These are phyloP conservation scores for Platichthys stellatus DNA, from an alignment of 2,113 vertebrate species.

Conservation along the genomic window DNA sequence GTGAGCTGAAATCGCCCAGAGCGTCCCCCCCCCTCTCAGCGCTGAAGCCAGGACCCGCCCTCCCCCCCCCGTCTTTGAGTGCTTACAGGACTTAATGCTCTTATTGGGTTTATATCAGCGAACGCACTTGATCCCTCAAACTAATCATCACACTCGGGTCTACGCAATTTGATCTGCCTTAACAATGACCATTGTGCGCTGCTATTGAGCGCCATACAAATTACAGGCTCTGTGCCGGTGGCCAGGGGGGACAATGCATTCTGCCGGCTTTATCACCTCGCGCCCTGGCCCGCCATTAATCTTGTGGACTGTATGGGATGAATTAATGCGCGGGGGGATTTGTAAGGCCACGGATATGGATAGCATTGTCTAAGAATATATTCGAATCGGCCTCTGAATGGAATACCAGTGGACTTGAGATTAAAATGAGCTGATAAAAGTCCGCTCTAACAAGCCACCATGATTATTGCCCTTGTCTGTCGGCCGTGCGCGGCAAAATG, in stretches of 20 bases:
- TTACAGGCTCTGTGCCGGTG: slow-evolving; percentile 51
- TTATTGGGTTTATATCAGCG: slow-evolving; percentile 31
- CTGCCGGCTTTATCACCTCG: slow-evolving; percentile 66
- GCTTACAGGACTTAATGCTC: slow-evolving; percentile 26
- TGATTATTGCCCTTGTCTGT: slow-evolving; percentile 46
- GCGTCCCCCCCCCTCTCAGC: slow-evolving; percentile 1
- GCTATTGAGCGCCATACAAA: slow-evolving; percentile 61
- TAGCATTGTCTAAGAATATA: slow-evolving; percentile 63
- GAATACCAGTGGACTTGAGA: slow-evolving; percentile 63
- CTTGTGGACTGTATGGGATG: slow-evolving; percentile 63
- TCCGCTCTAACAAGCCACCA: slow-evolving; percentile 39
- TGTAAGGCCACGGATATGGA: slow-evolving; percentile 67
- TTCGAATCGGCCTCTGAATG: slow-evolving; percentile 66
- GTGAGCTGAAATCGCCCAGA: background rate
- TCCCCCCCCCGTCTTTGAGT: slow-evolving; percentile 10
- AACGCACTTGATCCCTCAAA: slow-evolving; percentile 29
- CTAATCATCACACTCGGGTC: slow-evolving; percentile 45
- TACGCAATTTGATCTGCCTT: slow-evolving; percentile 50
- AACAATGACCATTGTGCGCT: slow-evolving; percentile 64
- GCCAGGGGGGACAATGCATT: slow-evolving; percentile 61
- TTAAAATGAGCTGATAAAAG: slow-evolving; percentile 59
- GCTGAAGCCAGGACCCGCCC: slow-evolving; percentile 13
- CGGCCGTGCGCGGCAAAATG: slow-evolving; percentile 35
- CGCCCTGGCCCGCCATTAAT: slow-evolving; percentile 68
- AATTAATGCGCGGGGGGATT: slow-evolving; percentile 72